Base-by-base conservation (phyloP, 1,140 invertebrate species). In the Maniola jurtina region DNA sequence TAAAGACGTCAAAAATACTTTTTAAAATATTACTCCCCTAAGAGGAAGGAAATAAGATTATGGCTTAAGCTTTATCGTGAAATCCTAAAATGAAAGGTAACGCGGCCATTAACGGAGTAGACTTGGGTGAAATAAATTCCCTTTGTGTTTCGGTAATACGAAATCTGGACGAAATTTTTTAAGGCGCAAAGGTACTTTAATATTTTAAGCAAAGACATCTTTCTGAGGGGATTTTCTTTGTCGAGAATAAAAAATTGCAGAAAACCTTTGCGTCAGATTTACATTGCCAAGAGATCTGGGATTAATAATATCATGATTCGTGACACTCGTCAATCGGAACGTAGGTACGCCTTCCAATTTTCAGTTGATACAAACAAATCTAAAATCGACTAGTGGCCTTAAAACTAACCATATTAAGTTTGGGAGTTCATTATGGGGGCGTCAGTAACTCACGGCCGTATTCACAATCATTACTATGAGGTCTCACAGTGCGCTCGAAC, bases 21-120 rank as follows among this genome's bases (percentile, higher is more conserved):
- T 42, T 60, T 33, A 45, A 38, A 47, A 45, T 47, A 60, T 33
- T 42, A 47, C 40, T 25, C 25, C 47, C 47, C 16, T 40, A 38
- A 16, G 16, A 4, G 40, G 40, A 60, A 60, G 40, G 58, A 42
- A 42, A 47, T 47, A 25, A n/a, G 16, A 45, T 47, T 45, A 60
- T 60, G 34, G 16, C 16, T 47, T 35, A 52, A 47, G 60, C 48
- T 55, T 63, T 63, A 16, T 42, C 33, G 33, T 13, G 40, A 56
- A 54, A 36, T 42, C 54, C 47, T 57, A 25, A 61, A 67, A 67
- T 61, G 36, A 62, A 67, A 62, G 65, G 59, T 67, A 57, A 61
- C 65, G 52, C 54, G 42, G 35, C 57, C 57, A 71, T 67, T 67
- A 67, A 67, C 58, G 61, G 61, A 61, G 65, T 67, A 59, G 57